phyloP scores from a whole-genome alignment of 1,140 invertebrate species.

The Zaprionus kolodkinae region DNA sequence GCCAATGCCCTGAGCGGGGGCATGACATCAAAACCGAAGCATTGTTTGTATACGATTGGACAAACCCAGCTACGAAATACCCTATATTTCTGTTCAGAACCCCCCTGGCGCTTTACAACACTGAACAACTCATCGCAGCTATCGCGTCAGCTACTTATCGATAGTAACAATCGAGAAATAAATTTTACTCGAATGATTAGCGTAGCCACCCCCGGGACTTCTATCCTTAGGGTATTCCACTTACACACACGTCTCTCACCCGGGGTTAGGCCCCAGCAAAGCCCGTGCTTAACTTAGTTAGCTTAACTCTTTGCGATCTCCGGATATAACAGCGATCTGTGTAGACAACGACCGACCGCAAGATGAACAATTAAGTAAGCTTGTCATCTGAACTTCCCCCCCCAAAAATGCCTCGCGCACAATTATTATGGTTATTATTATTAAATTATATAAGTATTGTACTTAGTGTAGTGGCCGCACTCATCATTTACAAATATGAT shows the following conservation, averaged over 20 bases:
- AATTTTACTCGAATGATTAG: background rate
- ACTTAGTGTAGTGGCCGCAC: background rate
- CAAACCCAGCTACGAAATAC: background rate
- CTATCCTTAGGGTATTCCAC: background rate
- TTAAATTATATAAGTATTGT: conserved; percentile 7
- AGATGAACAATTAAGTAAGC: conserved; percentile 2
- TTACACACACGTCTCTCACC: background rate
- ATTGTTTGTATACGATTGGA: background rate
- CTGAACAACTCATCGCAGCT: no score
- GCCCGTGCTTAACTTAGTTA: background rate
- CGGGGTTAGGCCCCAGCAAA: background rate
- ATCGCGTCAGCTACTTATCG: no score
- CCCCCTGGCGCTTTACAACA: no score
- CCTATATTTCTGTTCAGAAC: background rate
- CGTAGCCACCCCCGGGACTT: background rate
- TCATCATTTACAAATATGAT: conserved; percentile 4
- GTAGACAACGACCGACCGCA: background rate
- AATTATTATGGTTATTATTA: conserved; percentile 7
- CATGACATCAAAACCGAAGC: background rate
- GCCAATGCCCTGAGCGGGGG: background rate
- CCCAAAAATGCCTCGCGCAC: conserved; percentile 5
- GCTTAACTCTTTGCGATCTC: background rate
- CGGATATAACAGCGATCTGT: background rate
- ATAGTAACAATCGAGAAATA: background rate
- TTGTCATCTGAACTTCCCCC: conserved; percentile 8